A percentile compares a stretch with the other conserved stretches of the same genome.
These are phyloP conservation scores for Lochmaea crataegi DNA, from an alignment of 2,888 invertebrate species.

Conservation along the genomic window DNA sequence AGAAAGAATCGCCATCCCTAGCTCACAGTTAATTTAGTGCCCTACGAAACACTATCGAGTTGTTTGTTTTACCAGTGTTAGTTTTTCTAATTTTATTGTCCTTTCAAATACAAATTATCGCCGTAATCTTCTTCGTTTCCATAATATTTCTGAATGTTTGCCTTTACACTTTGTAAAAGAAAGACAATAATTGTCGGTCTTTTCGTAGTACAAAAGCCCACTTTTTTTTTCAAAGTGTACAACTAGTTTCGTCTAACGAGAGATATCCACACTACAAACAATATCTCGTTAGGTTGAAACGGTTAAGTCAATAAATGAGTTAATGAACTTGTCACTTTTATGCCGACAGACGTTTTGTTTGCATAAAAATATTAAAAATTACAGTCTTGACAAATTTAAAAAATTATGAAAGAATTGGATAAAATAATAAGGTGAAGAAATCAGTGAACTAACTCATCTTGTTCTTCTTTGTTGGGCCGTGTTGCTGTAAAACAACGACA, in stretches of 20 bases:
- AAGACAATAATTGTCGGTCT: conserved; percentile 15
- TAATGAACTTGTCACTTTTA: conserved; percentile 33
- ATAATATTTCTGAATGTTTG: conserved; percentile 24
- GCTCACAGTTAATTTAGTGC: too few relatives aligned
- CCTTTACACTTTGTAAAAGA: conserved; percentile 22
- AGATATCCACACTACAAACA: conserved; percentile 18
- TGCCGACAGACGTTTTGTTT: background rate
- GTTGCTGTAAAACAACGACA: conserved; percentile 39
- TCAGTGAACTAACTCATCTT: conserved; percentile 34
- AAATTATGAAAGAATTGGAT: background rate
- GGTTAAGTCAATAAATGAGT: conserved; percentile 30
- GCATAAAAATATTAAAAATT: too few relatives aligned
- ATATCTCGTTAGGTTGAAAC: conserved; percentile 18
- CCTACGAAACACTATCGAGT: too few relatives aligned
- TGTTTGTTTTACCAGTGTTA: background rate
- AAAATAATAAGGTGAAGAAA: conserved; percentile 26
- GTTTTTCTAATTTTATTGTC: background rate
- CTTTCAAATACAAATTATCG: background rate
- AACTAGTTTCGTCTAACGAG: conserved; percentile 2
- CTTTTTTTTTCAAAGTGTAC: background rate
- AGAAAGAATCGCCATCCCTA: too few relatives aligned
- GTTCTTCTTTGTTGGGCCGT: conserved; percentile 8
- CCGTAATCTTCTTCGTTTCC: background rate
- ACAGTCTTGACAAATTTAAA: too few relatives aligned
- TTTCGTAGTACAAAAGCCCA: conserved; percentile 1